Percentiles rank a stretch among this genome's conserved stretches.
These are phyloP conservation scores for Nymphalis c-album DNA, from an alignment of 2,888 invertebrate genomes.

Conservation along the genomic window DNA sequence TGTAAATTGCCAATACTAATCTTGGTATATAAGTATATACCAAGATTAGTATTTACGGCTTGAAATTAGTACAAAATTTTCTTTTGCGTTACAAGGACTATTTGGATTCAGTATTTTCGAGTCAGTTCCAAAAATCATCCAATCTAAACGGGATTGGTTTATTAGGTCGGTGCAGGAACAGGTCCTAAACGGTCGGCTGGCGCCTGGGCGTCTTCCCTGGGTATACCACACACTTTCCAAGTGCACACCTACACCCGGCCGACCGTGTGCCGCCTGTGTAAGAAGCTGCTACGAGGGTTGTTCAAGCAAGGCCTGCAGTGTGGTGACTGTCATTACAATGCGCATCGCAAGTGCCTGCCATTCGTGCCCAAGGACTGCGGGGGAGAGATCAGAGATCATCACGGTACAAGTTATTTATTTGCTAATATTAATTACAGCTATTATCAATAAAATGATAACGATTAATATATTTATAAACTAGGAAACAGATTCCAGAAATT, in stretches of 20 bases:
- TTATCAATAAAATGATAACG: background rate
- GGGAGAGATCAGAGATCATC: conserved; percentile 85
- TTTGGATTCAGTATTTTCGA: too few species aligned
- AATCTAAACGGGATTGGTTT: background rate
- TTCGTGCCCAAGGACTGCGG: conserved; percentile 94
- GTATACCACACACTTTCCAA: conserved; percentile 95
- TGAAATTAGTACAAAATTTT: too few species aligned
- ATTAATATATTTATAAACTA: too few species aligned
- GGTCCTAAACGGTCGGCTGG: conserved; percentile 9
- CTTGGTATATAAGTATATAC: too few species aligned
- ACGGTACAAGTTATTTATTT: conserved; percentile 49
- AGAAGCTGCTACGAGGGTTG: conserved; percentile 95
- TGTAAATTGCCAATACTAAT: too few species aligned
- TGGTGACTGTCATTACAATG: conserved; percentile 97
- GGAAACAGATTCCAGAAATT: too few species aligned
- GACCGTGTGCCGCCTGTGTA: conserved; percentile 97
- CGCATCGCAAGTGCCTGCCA: conserved; percentile 96
- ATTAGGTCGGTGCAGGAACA: conserved; percentile 74
- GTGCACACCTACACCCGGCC: conserved; percentile 98
- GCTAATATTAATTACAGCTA: background rate
- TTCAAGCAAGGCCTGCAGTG: conserved; percentile 99
- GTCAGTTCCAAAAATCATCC: background rate
- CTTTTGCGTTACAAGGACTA: too few species aligned
- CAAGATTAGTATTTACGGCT: too few species aligned
- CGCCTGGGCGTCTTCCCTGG: conserved; percentile 48